Evolutionary conservation across 2,113 vertebrate species (phyloP).

Genomic region (zebrafish (Danio rerio)): DNA sequence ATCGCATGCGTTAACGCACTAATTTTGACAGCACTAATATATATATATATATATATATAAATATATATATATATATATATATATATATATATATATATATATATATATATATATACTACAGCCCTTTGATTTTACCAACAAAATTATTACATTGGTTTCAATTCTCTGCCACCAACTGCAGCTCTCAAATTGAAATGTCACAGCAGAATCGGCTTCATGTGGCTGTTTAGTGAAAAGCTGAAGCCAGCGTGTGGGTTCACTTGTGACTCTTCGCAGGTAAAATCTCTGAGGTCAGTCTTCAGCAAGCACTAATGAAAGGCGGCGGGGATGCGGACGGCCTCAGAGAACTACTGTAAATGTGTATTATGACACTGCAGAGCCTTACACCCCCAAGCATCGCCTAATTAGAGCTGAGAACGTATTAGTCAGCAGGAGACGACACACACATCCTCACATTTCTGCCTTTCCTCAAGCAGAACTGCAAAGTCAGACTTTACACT

Average conservation of each 20-base stretch:
- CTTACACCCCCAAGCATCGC: background rate
- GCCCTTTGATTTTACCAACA: background rate
- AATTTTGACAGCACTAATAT: too few species aligned
- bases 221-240: background rate
- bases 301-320: conserved; percentile 20
- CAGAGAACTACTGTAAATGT: conserved; percentile 23
- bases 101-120: too few species aligned
- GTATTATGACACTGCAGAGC: conserved; percentile 30
- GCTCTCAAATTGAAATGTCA: background rate
- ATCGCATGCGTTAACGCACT: too few species aligned
- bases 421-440: conserved; percentile 33
- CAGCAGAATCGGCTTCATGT: background rate
- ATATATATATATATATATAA: too few species aligned
- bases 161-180: background rate
- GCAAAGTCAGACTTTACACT: conserved; percentile 2
- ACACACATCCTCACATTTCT: background rate
- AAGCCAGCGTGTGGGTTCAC: background rate
- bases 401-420: conserved; percentile 37
- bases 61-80: too few species aligned
- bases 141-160: background rate
- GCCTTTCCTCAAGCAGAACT: conserved; percentile 30
- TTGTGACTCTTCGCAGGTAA: conserved; percentile 14
- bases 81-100: too few species aligned
- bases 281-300: background rate
- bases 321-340: background rate